These are phyloP conservation scores for Glaucidium brasilianum DNA, from an alignment of 2,113 vertebrate species.

Conservation along the genomic window DNA sequence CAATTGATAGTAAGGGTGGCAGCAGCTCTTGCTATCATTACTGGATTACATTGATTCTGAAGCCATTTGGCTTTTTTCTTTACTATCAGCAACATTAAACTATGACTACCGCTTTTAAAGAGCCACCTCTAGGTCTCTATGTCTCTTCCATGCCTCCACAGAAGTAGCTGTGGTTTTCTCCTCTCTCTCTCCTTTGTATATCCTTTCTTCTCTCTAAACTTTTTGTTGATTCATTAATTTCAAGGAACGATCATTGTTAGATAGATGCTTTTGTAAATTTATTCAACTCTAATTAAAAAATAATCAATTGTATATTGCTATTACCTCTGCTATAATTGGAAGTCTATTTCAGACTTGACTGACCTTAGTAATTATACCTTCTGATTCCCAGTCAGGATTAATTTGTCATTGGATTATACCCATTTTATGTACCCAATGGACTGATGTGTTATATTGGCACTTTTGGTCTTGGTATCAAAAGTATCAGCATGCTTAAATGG, in stretches of 20 bases:
- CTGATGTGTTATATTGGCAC: neutral
- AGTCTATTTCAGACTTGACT: constrained; percentile 10
- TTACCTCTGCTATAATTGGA: neutral
- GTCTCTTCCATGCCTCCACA: neutral
- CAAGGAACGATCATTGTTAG: neutral
- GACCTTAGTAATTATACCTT: neutral
- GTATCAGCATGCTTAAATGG: neutral
- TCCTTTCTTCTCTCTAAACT: neutral
- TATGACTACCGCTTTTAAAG: neutral
- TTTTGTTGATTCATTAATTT: neutral
- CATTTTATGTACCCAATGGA: neutral
- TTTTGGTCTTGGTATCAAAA: neutral
- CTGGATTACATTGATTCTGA: neutral
- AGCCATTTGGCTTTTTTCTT: neutral
- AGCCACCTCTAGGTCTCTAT: neutral
- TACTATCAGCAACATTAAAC: neutral
- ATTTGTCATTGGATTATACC: neutral
- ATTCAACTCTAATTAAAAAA: neutral
- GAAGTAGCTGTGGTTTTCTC: neutral
- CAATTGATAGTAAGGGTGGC: neutral
- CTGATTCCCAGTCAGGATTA: neutral
- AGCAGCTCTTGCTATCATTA: neutral
- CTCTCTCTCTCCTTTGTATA: neutral
- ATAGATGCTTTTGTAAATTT: neutral
- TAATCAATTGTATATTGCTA: neutral